Evolutionary conservation across 1,140 invertebrate species (phyloP), one percentile per base, ranked within the genome.

Genomic region (Halyomorpha halys): DNA sequence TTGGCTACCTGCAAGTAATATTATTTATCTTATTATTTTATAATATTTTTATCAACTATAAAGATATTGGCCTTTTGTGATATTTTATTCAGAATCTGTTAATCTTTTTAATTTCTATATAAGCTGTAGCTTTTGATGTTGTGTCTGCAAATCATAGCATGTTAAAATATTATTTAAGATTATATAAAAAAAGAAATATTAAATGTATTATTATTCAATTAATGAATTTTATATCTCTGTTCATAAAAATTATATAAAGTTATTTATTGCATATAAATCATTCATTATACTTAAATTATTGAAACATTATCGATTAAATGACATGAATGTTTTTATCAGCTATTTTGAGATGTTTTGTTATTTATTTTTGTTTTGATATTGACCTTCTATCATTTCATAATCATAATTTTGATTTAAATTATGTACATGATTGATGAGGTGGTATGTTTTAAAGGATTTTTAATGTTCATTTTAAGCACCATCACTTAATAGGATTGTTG

Each of bases 41-140:
- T 21, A 53, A 47, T 15, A 23, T 56, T 23, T 30, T 25, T 16
- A 56, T 23, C 3, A 56, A 23, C 23, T 23, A 56, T 56, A 23
- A 25, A 19, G 23, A 21, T 25, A 56, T 56, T 39, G 6, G 23
- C 53, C 23, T 16, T 23, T 23, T 56, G 53, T 56, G 53, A 56
- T 56, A 56, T 27, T 56, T 56, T 56, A 56, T 56, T 56, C 19
- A 23, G 18, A 56, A 23, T 23, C 23, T 56, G 18, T 56, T 56
- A 25, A 23, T 19, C 53, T 56, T 14, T 56, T 19, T 23, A 18
- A 19, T 56, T 23, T 56, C 15, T 56, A 19, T 56, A 27, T 19
- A 25, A 23, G 53, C 19, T 49, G 11, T 56, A 56, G 53, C 53
- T 56, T 56, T 56, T 56, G 53, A 56, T 56, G 53, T 56, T 56